Conservation (phyloP, 2,113 vertebrate genomes). For the Antechinus stuartii region DNA sequence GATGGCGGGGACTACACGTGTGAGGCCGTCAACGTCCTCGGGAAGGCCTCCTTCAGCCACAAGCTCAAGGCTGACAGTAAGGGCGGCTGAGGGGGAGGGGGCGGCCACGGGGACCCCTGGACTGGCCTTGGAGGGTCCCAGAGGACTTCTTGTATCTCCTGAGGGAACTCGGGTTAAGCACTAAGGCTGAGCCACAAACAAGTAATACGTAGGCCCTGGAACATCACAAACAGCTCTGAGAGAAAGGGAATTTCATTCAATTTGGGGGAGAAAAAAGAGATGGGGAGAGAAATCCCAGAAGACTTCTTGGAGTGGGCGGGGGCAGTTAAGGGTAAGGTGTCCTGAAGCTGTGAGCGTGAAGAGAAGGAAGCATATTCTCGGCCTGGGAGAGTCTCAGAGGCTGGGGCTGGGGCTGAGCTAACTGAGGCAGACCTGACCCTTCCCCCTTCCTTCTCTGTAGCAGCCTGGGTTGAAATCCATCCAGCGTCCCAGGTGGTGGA, state of each 20-base stretch:
- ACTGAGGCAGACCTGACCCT: not conserved
- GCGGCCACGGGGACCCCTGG: too few relatives aligned
- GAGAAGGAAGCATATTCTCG: too few relatives aligned
- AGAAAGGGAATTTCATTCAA: not conserved
- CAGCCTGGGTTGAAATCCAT: constrained; percentile 70
- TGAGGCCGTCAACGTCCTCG: constrained; percentile 70
- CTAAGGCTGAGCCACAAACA: too few relatives aligned
- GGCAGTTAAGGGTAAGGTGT: not conserved
- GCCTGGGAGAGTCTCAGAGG: not conserved
- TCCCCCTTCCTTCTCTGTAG: constrained; percentile 50
- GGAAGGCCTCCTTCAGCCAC: constrained; percentile 58
- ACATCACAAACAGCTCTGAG: not conserved
- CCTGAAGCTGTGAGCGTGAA: not conserved
- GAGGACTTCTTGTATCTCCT: not conserved
- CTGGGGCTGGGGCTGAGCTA: not conserved
- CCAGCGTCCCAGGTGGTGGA: constrained; percentile 78
- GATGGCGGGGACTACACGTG: constrained; percentile 82
- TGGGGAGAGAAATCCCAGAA: not conserved
- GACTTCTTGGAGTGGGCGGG: not conserved
- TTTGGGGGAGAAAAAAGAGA: not conserved
- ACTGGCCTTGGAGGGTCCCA: not conserved
- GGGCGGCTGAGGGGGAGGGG: not conserved
- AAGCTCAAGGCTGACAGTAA: constrained; percentile 76
- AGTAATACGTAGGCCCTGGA: not conserved
- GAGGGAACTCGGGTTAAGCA: not conserved